A percentile compares a stretch with the other conserved stretches of the same genome.
Evolutionary conservation across 1,140 invertebrate genomes (phyloP).

Genomic region (Leptinotarsa undecemlineata): DNA sequence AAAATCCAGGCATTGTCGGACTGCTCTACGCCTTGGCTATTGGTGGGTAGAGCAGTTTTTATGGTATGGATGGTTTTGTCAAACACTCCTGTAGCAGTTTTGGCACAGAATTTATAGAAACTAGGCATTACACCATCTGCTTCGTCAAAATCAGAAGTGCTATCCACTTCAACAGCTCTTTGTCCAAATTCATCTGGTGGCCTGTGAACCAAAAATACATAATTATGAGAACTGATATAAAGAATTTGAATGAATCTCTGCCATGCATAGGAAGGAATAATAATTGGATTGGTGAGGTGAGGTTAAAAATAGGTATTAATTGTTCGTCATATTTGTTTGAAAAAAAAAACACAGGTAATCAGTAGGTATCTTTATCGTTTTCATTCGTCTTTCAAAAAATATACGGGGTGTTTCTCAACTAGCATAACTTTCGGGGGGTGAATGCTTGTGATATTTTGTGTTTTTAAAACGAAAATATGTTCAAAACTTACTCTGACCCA

Average conservation of each 20-base stretch:
- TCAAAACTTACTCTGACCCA: no score
- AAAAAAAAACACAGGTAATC: no score
- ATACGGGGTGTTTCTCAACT: no score
- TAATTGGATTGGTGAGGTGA: no score
- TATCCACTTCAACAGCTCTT: conserved; percentile 35
- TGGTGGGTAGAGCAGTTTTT: conserved; percentile 52
- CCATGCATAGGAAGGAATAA: background rate
- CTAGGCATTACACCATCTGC: conserved; percentile 51
- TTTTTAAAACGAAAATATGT: no score
- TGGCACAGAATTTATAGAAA: conserved; percentile 52
- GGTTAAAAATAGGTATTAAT: background rate
- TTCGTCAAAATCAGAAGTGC: conserved; percentile 35
- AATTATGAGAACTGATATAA: background rate
- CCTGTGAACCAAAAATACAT: conserved; percentile 31
- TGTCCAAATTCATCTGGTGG: conserved; percentile 41
- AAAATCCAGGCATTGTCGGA: conserved; percentile 31
- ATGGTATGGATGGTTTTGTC: conserved; percentile 53
- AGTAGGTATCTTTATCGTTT: no score
- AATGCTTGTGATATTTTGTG: no score
- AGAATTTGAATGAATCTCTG: background rate
- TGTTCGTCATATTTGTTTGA: no score
- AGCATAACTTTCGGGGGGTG: no score
- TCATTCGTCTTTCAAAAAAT: no score
- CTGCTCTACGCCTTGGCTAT: conserved; percentile 29
- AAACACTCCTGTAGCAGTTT: conserved; percentile 53